Evolutionary conservation across 1,140 invertebrate species (phyloP), one percentile per base, ranked within the genome.

Genomic region (Brachionus paranguensis): DNA sequence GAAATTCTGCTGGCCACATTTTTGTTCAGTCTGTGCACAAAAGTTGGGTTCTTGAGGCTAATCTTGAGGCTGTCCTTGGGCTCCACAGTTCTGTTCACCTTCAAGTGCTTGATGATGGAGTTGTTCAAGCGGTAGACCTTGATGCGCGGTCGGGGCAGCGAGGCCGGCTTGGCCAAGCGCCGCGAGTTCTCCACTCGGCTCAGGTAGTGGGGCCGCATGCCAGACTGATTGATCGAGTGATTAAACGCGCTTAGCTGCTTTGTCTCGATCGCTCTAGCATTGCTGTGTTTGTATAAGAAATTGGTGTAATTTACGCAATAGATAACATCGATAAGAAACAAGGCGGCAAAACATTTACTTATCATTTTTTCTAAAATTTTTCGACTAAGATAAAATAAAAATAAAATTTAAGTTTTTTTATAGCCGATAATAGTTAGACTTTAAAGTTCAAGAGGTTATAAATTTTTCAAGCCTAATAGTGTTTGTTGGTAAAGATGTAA

Each of bases 381-480:
- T 33, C 12, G n/a, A 11, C 27, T 29, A 68, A 72, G 17, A 41
- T 43, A 43, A 72, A 72, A 41, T 43, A 76, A 50, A 50, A 50
- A 47, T 76, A 29, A 33, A 14, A 33, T 29, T 70, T n/a, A n/a
- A 33, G n/a, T 68, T 68, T 11, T 68, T 68, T 76, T 76, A 76
- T 76, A 76, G 72, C n/a, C 43, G 72, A 76, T 76, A 76, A 76
- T 72, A 24, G 12, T n/a, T 72, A 43, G 41, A 41, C 41, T 27
- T 72, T 29, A 76, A 76, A 76, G 72, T 76, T 76, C 72, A 76
- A 76, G 41, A 76, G 72, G 72, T 76, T 76, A 76, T 76, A 76
- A 76, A 76, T 50, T 50, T 50, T 76, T 76, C 45, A 37, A 68
- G 33, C 27, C 3, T 68, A 68, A 68, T 33, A 68, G 33, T 14